phyloP scores from a whole-genome alignment of 1,140 invertebrate species.

The Brachionus sp. region DNA sequence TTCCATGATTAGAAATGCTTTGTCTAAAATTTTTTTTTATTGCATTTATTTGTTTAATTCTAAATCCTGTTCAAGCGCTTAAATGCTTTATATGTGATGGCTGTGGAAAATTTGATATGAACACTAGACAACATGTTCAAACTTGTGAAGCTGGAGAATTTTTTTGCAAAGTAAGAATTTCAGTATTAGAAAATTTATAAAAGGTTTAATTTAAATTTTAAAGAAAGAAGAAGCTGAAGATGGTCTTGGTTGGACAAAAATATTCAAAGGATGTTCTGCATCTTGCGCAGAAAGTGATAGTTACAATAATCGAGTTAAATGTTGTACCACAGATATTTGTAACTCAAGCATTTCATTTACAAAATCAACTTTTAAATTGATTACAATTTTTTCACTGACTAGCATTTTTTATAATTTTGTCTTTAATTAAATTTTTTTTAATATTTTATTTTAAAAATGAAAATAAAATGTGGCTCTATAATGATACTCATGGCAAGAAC shows the following conservation, averaged over 20 bases:
- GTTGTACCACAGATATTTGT: conserved; percentile 3
- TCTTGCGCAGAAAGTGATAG: conserved; percentile 16
- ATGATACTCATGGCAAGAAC: too few relatives aligned
- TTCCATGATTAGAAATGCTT: not conserved
- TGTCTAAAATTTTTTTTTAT: not conserved
- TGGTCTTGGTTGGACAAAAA: not conserved
- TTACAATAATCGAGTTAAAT: conserved; percentile 3
- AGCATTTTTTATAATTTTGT: not conserved
- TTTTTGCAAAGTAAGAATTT: not conserved
- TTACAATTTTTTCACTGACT: not conserved
- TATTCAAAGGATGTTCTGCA: not conserved
- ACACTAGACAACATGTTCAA: not conserved
- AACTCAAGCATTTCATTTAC: not conserved
- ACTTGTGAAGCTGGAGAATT: not conserved
- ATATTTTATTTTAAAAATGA: too few relatives aligned
- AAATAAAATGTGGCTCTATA: too few relatives aligned
- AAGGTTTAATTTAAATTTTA: not conserved
- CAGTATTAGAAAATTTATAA: not conserved
- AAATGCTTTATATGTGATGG: conserved; percentile 10
- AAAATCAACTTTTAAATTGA: not conserved
- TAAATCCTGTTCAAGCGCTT: not conserved
- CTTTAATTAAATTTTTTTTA: not conserved
- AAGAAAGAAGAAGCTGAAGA: conserved; percentile 20
- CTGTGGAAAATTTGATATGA: not conserved
- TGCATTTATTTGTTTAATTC: not conserved